These are phyloP conservation scores for Drosophila leontia DNA, from an alignment of 1,140 invertebrate species.

Conservation along the genomic window DNA sequence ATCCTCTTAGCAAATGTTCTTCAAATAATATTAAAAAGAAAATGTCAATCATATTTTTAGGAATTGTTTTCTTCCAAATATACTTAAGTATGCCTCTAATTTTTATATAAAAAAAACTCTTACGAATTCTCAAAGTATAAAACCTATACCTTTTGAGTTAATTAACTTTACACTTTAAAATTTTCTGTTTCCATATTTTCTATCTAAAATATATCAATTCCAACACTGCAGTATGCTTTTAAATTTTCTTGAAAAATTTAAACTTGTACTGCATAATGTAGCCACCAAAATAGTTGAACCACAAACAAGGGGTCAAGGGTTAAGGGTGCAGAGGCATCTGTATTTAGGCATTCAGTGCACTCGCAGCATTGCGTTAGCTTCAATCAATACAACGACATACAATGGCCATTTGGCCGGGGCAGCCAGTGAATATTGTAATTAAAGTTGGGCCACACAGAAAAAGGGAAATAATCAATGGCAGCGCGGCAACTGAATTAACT, in stretches of 20 bases:
- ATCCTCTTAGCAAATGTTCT: background rate
- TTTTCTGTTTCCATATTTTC: background rate
- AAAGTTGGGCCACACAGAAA: slow-evolving; percentile 38
- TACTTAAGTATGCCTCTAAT: too few species aligned
- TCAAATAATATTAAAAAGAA: background rate
- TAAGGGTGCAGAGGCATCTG: slow-evolving; percentile 1
- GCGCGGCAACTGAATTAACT: slow-evolving; percentile 70
- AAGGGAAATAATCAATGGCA: slow-evolving; percentile 69
- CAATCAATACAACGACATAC: slow-evolving; percentile 21
- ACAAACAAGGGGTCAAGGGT: slow-evolving; percentile 8
- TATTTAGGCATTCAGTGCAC: slow-evolving; percentile 24
- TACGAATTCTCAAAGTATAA: background rate
- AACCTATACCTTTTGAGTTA: background rate
- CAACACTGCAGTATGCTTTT: background rate
- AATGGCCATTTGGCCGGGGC: slow-evolving; percentile 16
- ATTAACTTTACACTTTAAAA: background rate
- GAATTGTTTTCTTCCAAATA: too few species aligned
- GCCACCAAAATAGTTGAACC: background rate
- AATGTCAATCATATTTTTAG: too few species aligned
- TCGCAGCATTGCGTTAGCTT: slow-evolving; percentile 10
- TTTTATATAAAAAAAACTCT: background rate
- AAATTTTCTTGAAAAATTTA: too few species aligned
- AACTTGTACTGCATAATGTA: too few species aligned
- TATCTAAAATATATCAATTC: background rate
- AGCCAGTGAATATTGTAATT: slow-evolving; percentile 58